Base-by-base conservation (phyloP, 2,113 vertebrate genomes). In the Haemorhous mexicanus region DNA sequence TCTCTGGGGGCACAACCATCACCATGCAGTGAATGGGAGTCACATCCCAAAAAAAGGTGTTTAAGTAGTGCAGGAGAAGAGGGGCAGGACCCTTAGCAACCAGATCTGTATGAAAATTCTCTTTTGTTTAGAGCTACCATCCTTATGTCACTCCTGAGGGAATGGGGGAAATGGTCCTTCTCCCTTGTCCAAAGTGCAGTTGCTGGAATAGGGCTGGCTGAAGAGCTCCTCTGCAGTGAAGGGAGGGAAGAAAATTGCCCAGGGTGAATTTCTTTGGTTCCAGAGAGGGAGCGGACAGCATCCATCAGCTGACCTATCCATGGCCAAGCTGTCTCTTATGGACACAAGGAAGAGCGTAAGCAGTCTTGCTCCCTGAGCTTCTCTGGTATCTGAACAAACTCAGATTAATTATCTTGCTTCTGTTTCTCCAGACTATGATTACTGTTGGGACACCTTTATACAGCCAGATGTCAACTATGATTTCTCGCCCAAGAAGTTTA, bases 401-500 rank as follows among this genome's bases (percentile, higher is more conserved):
- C 44, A 63, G 12, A 3, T 61, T 72, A 69, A 21, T 62, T 16
- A 62, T 61, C 11, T 92, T 73, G 10, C n/a, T 81, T 95, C 35
- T 35, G 0, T 94, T 96, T 95, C 67, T 80, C 83, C 84, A 98
- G 97, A 95, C 33, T 94, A 97, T 9, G 0, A 0, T 0, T 0
- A 74, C 73, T 98, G 96, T 72, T 82, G 75, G 97, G 1, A 44
- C 10, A 90, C 6, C 59, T 98, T 98, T 43, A 49, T 88, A 33
- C 81, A 24, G 10, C 4, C 1, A 83, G 72, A 1, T 13, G 13
- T 5, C 33, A 13, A 6, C 66, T 52, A 14, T 58, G 3, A 32
- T 70, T 46, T 35, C n/a, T 93, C 41, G 11, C 66, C 87, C 7
- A 1, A 0, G 21, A 41, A 8, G 7, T 93, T 92, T 2, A 1